Evolutionary conservation across 2,797 vertebrate species (phyloP), one percentile per base, ranked within the genome.

Genomic region (Oryzias dopingdopingensis): DNA sequence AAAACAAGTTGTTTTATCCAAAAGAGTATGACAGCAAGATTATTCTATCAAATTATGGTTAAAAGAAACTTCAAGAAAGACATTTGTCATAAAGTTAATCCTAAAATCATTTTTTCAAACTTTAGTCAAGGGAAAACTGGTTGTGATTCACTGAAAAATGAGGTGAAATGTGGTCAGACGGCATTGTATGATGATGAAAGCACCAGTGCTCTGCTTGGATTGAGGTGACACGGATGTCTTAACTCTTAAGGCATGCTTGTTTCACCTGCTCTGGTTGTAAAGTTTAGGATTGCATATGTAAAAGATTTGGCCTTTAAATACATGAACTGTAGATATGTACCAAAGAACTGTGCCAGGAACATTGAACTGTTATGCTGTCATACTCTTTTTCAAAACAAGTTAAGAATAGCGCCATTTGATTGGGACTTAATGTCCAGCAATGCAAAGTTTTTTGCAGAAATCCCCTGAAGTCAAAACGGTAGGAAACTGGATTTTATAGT

Each of bases 271-370:
- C 16, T 20, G 47, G 66, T 62, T 79, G 66, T 78, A 74, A 69
- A 84, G 70, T 79, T 78, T 49, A 71, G 71, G 77, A 80, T 91
- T 92, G 90, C 90, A 91, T 92, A 91, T 81, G 84, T 82, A 59
- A 67, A 70, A 56, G 61, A 72, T 70, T 79, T 79, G 70, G 70
- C 76, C 70, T 70, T 69, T 42, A 53, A 54, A 72, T 65, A 77
- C 77, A 67, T 49, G 66, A 52, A 72, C 70, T 70, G 70, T 58
- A 62, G 79, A 84, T 86, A 86, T 85, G 82, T 72, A 80, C 53
- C 54, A 53, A 52, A 80, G 61, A 72, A 70, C 68, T 59, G 62
- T 60, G 53, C 42, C 47, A 57, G 55, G 45, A 75, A 70, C 61
- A 61, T 46, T 74, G 63, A 52, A 57, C 26, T 65, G 40, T 45